Evolutionary conservation across 2,113 vertebrate species (phyloP), one percentile per base, ranked within the genome.

Genomic region (Hyperoodon ampullatus): DNA sequence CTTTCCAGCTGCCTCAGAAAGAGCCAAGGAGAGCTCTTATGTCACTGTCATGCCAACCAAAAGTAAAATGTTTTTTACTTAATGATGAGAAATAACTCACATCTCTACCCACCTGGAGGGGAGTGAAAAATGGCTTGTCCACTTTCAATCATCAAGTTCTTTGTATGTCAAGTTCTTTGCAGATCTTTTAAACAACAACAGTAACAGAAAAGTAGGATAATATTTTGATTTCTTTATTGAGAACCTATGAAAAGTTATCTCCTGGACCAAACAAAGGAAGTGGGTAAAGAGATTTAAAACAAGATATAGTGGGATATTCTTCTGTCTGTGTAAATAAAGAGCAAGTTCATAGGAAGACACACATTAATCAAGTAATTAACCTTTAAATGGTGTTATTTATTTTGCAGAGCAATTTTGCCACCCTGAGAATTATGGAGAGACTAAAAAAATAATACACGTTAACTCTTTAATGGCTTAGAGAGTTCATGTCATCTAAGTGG

Each of bases 51-150:
- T 92, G 89, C 90, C 88, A 98, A 97, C 83, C 2, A 77, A 97
- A 98, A 85, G 66, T 96, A 95, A 94, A 82, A 90, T 94, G 21
- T 72, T 97, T 97, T 98, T 97, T 93, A 93, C 68, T 97, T 98
- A 98, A 98, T 97, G 93, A 98, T 95, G 96, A 98, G 96, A 98
- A 98, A 98, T 98, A 97, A 98, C 98, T 98, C 91, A 77, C 93
- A 98, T 80, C 35, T 85, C 92, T 98, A 58, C 65, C 92, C 95
- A 98, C 96, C 85, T 98, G 97, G 95, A 98, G 92, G 91, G 33
- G 47, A 98, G 82, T 94, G 82, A 97, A 98, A 98, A 98, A 97
- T 83, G 94, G 47, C 50, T 96, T 86, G 90, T 83, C 91, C 42
- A 74, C 3, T 96, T 98, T 98, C 80, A 88, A 28, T 96, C 84